A percentile compares a stretch with the other conserved stretches of the same genome.
These are phyloP conservation scores for Pachypsylla venusta DNA, from an alignment of 1,140 invertebrate species.

Conservation along the genomic window DNA sequence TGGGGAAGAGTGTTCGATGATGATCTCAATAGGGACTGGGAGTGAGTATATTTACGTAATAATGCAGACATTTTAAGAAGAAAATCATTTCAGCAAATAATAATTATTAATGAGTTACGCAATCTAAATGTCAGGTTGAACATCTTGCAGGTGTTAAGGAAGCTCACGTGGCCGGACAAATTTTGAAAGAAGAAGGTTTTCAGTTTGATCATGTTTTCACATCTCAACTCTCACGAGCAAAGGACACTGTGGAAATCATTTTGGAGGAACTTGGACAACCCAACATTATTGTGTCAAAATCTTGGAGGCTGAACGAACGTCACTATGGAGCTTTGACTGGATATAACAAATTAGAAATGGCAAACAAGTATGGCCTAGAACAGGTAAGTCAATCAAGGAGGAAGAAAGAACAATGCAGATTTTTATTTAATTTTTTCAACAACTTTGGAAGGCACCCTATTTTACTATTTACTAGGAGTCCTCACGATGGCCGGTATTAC, in stretches of 20 bases:
- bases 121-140: no score
- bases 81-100: no score
- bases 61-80: no score
- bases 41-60: no score
- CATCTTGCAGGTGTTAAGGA: background rate
- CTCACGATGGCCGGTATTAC: no score
- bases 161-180: slow-evolving; percentile 13
- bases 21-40: no score
- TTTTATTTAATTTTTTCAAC: no score
- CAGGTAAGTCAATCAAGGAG: slow-evolving; percentile 32
- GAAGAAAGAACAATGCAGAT: no score
- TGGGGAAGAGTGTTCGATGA: no score
- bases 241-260: slow-evolving; percentile 44
- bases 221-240: slow-evolving; percentile 45
- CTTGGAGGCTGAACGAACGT: slow-evolving; percentile 54
- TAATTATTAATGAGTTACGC: no score
- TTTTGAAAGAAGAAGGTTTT: slow-evolving; percentile 15
- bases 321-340: slow-evolving; percentile 59
- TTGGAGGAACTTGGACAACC: slow-evolving; percentile 40
- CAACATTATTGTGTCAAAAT: slow-evolving; percentile 38
- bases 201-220: slow-evolving; percentile 44
- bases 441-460: no score
- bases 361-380: slow-evolving; percentile 48
- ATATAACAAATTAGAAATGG: slow-evolving; percentile 50
- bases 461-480: no score